Evolutionary conservation across 1,140 invertebrate genomes (phyloP).

Genomic region (Sminthurinus signatus): DNA sequence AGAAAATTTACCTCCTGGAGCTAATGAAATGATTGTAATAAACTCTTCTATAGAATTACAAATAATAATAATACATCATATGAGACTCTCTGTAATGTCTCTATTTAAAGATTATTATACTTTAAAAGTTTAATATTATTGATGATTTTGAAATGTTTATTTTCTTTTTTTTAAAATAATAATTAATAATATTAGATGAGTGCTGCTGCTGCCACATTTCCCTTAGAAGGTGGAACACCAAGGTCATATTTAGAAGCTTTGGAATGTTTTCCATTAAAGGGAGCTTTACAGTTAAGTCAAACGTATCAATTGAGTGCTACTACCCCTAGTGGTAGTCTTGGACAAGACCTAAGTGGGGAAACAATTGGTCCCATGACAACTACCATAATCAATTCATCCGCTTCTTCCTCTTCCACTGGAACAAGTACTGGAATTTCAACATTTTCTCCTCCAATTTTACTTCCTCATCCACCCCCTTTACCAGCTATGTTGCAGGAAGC

Average conservation of each 20-base stretch:
- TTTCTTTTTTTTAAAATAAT: no score
- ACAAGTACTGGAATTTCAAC: not conserved
- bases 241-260: conserved; percentile 14
- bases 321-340: not conserved
- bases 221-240: conserved; percentile 32
- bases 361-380: conserved; percentile 12
- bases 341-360: not conserved
- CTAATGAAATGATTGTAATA: conserved; percentile 39
- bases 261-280: conserved; percentile 33
- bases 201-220: conserved; percentile 38
- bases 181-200: no score
- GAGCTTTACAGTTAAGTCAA: conserved; percentile 25
- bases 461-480: conserved; percentile 8
- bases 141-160: no score
- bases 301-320: conserved; percentile 30
- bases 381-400: conserved; percentile 20
- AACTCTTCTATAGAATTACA: no score
- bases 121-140: no score
- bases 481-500: conserved; percentile 3
- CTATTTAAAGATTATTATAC: no score
- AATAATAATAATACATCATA: no score
- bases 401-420: not conserved
- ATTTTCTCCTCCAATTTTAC: not conserved
- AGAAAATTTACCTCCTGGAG: conserved; percentile 35
- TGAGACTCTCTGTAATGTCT: no score